A percentile compares a stretch with the other conserved stretches of the same genome.
phyloP scores from a whole-genome alignment of 2,888 invertebrate genomes.

The Disparrhopalites patrizii region DNA sequence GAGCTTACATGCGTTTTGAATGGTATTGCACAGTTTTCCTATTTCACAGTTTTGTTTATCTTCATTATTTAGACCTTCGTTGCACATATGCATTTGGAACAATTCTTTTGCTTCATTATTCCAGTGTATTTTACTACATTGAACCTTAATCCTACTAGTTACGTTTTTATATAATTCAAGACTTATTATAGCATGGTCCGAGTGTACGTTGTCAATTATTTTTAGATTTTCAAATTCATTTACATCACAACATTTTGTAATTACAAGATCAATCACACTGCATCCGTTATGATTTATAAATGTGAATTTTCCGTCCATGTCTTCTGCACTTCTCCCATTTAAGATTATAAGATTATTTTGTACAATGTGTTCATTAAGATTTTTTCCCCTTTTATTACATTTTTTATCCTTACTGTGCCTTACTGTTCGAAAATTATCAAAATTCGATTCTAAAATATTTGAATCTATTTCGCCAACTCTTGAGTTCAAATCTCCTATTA shows the following conservation, averaged over 20 bases:
- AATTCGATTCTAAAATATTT: not conserved
- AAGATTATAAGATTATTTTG: not conserved
- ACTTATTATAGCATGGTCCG: too few species aligned
- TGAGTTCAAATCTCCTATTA: not conserved
- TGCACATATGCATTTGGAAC: not conserved
- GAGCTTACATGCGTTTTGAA: not conserved
- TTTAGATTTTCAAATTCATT: not conserved
- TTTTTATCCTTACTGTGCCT: not conserved
- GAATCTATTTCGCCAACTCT: not conserved
- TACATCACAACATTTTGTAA: not conserved
- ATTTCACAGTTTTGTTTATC: not conserved
- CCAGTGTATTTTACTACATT: not conserved
- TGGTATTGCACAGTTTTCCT: not conserved
- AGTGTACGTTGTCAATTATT: not conserved
- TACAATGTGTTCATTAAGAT: not conserved
- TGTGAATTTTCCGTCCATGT: not conserved
- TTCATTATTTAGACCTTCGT: too few species aligned
- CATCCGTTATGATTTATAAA: not conserved
- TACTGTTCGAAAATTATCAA: not conserved
- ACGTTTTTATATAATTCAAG: too few species aligned
- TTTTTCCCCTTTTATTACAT: not conserved
- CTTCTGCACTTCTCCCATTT: not conserved
- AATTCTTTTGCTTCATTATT: not conserved
- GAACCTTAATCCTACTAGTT: too few species aligned
- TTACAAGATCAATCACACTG: not conserved